Percentiles rank a stretch among this genome's conserved stretches.
Conservation (phyloP, 2,113 vertebrate species). For the Cyprinodon brontotheroides region DNA sequence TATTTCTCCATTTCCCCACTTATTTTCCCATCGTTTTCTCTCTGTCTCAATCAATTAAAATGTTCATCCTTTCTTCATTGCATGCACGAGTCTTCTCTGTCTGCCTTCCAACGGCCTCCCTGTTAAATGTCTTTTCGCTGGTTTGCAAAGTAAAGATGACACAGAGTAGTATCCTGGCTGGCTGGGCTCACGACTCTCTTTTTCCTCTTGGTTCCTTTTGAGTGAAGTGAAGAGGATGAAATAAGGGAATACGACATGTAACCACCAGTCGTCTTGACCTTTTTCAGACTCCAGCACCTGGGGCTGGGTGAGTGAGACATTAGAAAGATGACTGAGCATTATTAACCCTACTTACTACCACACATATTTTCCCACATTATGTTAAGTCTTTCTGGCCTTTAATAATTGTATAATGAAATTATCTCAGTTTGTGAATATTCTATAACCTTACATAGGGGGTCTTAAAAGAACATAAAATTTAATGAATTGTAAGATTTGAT, state of each 20-base stretch:
- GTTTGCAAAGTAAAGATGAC: constrained; percentile 58
- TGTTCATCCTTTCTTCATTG: constrained; percentile 57
- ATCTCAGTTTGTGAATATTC: constrained; percentile 44
- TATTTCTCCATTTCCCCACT: constrained; percentile 47
- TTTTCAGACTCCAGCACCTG: constrained; percentile 67
- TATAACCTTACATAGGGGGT: constrained; percentile 45
- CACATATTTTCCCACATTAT: constrained; percentile 28
- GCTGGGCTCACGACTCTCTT: constrained; percentile 36
- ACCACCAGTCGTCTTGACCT: constrained; percentile 76
- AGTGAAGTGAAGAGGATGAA: constrained; percentile 52
- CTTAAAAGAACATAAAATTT: no score
- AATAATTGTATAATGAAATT: neutral
- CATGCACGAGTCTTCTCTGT: constrained; percentile 41
- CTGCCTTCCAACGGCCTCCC: constrained; percentile 44
- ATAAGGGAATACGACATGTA: constrained; percentile 62
- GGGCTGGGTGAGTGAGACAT: constrained; percentile 70
- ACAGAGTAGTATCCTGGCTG: constrained; percentile 33
- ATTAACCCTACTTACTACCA: constrained; percentile 60
- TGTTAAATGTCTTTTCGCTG: constrained; percentile 64
- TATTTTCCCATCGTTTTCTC: constrained; percentile 43
- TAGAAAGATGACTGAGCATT: constrained; percentile 74
- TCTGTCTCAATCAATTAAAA: constrained; percentile 61
- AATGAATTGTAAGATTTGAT: neutral
- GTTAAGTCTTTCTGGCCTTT: constrained; percentile 30
- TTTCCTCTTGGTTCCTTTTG: constrained; percentile 22